A percentile compares a stretch with the other conserved stretches of the same genome.
These are phyloP conservation scores for Knipowitschia caucasica DNA, from an alignment of 2,797 vertebrate species.

Conservation along the genomic window DNA sequence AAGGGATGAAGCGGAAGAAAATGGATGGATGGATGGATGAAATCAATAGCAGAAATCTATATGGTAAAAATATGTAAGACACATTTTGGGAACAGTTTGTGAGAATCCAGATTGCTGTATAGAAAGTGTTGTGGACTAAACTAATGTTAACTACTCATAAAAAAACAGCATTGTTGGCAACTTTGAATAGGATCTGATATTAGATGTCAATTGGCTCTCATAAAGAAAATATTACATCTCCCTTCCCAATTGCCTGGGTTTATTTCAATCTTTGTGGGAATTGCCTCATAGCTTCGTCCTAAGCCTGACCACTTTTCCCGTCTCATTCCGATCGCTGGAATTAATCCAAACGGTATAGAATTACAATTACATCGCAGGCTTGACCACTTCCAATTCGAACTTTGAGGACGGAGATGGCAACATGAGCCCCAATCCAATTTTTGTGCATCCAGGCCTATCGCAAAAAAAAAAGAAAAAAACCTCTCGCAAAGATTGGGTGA, in stretches of 20 bases:
- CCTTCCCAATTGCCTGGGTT: slow-evolving; percentile 32
- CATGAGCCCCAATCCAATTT: slow-evolving; percentile 65
- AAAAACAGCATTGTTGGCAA: too few relatives aligned
- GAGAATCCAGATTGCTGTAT: too few relatives aligned
- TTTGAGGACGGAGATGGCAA: slow-evolving; percentile 51
- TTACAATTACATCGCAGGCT: slow-evolving; percentile 64
- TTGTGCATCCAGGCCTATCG: slow-evolving; percentile 67
- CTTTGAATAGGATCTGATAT: slow-evolving; percentile 36
- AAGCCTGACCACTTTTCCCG: slow-evolving; percentile 23
- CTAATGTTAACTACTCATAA: too few relatives aligned
- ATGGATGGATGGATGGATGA: too few relatives aligned
- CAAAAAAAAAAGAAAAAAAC: too few relatives aligned
- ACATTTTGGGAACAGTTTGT: too few relatives aligned
- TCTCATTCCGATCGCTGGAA: slow-evolving; percentile 33
- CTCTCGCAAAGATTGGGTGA: slow-evolving; percentile 53
- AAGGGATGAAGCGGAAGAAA: too few relatives aligned
- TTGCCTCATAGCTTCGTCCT: slow-evolving; percentile 33
- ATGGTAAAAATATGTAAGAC: too few relatives aligned
- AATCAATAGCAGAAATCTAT: too few relatives aligned
- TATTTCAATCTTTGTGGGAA: slow-evolving; percentile 37
- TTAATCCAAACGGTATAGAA: slow-evolving; percentile 50
- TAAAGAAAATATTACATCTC: slow-evolving; percentile 38
- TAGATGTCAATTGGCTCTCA: slow-evolving; percentile 33
- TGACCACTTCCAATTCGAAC: slow-evolving; percentile 56
- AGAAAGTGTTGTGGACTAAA: too few relatives aligned